These are phyloP conservation scores for Gnathonemus echidnorhynchus DNA, from an alignment of 2,113 vertebrate species.

Conservation along the genomic window DNA sequence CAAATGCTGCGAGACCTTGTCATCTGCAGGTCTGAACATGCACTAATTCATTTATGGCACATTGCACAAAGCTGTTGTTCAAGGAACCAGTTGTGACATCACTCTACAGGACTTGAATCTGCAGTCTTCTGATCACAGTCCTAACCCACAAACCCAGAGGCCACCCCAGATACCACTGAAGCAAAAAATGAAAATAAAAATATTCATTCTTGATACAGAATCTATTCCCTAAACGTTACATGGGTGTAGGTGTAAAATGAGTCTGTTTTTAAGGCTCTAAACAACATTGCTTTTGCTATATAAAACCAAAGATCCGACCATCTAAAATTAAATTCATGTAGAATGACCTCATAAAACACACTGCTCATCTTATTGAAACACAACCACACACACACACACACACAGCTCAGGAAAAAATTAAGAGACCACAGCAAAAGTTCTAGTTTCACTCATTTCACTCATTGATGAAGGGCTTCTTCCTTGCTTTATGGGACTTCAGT, in stretches of 20 bases:
- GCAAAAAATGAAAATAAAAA: neutral
- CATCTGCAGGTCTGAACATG: neutral
- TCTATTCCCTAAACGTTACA: neutral
- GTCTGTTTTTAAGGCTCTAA: neutral
- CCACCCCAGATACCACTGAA: neutral
- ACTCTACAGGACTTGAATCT: neutral
- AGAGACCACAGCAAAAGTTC: no score
- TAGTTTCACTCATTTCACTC: neutral
- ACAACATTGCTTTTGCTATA: neutral
- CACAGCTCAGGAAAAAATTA: no score
- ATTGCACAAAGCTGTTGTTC: neutral
- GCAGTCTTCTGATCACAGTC: neutral
- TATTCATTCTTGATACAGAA: neutral
- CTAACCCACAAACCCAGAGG: neutral
- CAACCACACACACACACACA: neutral
- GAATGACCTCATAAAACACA: neutral
- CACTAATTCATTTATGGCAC: neutral
- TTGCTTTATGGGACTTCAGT: neutral
- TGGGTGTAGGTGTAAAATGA: neutral
- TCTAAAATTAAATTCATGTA: neutral
- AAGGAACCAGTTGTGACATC: neutral
- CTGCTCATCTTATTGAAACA: neutral
- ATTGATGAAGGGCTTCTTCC: neutral
- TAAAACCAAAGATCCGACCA: neutral
- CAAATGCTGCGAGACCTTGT: neutral